Conservation (phyloP, 2,113 vertebrate species). For the Tenrec ecaudatus region DNA sequence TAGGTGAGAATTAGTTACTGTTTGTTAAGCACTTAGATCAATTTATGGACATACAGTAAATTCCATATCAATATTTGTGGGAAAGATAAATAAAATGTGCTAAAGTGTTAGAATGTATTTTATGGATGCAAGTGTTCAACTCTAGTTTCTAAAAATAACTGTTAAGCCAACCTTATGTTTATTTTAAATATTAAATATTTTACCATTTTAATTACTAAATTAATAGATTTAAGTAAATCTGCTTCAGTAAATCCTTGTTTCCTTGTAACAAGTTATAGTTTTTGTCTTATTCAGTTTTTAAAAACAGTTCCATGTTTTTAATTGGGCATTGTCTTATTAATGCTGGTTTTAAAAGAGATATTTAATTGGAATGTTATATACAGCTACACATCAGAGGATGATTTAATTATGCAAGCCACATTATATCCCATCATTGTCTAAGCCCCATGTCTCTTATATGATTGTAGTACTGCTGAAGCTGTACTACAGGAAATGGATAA, state of each 20-base stretch:
- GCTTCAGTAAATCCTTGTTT: background rate
- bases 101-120: background rate
- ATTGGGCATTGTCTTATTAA: constrained; percentile 35
- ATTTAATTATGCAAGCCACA: background rate
- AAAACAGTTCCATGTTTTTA: background rate
- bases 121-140: background rate
- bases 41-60: background rate
- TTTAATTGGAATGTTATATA: constrained; percentile 7
- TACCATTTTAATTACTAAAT: constrained; percentile 33
- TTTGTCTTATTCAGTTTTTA: background rate
- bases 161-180: constrained; percentile 27
- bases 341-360: background rate
- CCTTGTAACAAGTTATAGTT: background rate
- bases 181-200: constrained; percentile 31
- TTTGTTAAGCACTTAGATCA: constrained; percentile 38
- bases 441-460: constrained; percentile 56
- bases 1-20: constrained; percentile 36
- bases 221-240: background rate
- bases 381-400: constrained; percentile 42
- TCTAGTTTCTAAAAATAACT: constrained; percentile 57
- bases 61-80: background rate
- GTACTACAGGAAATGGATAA: constrained; percentile 99
- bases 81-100: constrained; percentile 40
- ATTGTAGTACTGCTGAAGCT: constrained; percentile 95
- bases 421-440: background rate